Evolutionary conservation across 2,113 vertebrate species (phyloP).

Genomic region (Xenopus borealis): DNA sequence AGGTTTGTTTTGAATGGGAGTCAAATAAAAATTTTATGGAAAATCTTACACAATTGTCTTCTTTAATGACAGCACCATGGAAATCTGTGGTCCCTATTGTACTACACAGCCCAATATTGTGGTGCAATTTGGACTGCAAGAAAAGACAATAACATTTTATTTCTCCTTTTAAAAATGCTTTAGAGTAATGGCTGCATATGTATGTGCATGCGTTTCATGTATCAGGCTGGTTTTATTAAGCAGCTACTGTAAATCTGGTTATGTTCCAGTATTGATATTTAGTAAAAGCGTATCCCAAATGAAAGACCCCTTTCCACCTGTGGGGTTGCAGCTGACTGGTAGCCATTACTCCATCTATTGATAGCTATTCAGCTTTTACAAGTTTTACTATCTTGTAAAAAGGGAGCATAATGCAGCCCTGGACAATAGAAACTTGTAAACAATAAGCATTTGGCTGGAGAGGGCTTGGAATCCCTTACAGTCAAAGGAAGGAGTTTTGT

Average conservation of each 20-base stretch:
- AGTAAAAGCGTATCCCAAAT: no score
- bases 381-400: constrained; percentile 39
- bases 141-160: no score
- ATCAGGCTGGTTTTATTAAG: no score
- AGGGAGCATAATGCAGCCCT: constrained; percentile 1
- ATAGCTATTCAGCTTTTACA: constrained; percentile 43
- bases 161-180: no score
- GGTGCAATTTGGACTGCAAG: no score
- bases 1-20: accelerated
- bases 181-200: no score
- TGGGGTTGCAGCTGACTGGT: constrained; percentile 32
- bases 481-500: constrained; percentile 11
- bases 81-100: no score
- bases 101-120: no score
- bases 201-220: no score
- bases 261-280: no score
- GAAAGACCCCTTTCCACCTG: not conserved
- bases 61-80: not conserved
- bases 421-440: constrained; percentile 22
- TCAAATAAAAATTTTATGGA: not conserved
- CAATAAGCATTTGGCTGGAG: not conserved
- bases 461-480: not conserved
- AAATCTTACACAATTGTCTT: constrained; percentile 15
- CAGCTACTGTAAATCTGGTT: no score
- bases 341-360: constrained; percentile 5